Evolutionary conservation across 2,888 invertebrate species (phyloP).

Genomic region (Dasysyrphus albostriatus): DNA sequence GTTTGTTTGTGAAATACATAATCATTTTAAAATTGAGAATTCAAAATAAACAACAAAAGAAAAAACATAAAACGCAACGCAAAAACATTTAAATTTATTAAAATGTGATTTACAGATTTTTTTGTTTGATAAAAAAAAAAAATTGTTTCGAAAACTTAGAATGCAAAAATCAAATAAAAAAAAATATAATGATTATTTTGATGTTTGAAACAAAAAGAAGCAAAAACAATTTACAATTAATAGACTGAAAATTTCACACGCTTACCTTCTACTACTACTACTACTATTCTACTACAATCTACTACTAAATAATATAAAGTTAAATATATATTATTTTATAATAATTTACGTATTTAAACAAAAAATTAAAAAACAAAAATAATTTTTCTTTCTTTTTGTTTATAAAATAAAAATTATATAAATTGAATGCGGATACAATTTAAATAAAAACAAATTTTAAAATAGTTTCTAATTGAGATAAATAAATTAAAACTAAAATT

Average conservation of each 20-base stretch:
- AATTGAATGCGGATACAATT: slow-evolving; percentile 19
- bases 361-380: slow-evolving; percentile 43
- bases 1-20: slow-evolving; percentile 48
- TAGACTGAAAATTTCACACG: slow-evolving; percentile 75
- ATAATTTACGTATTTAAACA: slow-evolving; percentile 13
- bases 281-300: slow-evolving; percentile 2
- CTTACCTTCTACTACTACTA: slow-evolving; percentile 37
- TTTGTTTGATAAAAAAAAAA: slow-evolving; percentile 7
- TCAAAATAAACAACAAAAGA: slow-evolving; percentile 12
- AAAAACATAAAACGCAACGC: slow-evolving; percentile 1
- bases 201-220: slow-evolving; percentile 34
- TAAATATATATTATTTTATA: slow-evolving; percentile 12
- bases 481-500: neutral
- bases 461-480: slow-evolving; percentile 32
- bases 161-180: neutral
- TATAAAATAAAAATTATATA: slow-evolving; percentile 28
- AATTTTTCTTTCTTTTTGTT: slow-evolving; percentile 54
- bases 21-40: slow-evolving; percentile 15
- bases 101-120: slow-evolving; percentile 51
- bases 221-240: slow-evolving; percentile 68
- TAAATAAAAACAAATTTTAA: slow-evolving; percentile 27
- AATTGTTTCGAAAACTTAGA: slow-evolving; percentile 5
- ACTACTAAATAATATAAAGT: slow-evolving; percentile 59
- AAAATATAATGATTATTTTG: slow-evolving; percentile 2
- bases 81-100: slow-evolving; percentile 29